Evolutionary conservation across 1,140 invertebrate genomes (phyloP).

Genomic region (Mylabris phalerata): DNA sequence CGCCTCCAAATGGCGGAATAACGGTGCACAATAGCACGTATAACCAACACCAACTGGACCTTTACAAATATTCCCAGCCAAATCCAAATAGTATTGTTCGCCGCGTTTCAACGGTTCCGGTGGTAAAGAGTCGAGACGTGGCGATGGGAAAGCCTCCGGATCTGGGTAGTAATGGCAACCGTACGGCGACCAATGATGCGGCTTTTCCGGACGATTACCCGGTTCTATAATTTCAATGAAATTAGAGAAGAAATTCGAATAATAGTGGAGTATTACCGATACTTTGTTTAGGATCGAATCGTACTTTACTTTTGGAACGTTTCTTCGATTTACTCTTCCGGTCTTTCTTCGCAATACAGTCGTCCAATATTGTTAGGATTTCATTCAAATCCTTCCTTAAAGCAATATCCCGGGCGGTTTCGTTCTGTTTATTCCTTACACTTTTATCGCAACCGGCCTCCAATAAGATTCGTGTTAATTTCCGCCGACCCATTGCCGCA

Average conservation of each 20-base stretch:
- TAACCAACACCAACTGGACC: slow-evolving; percentile 85
- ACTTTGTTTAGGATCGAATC: slow-evolving; percentile 37
- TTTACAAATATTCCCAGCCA: slow-evolving; percentile 94
- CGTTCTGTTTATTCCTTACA: slow-evolving; percentile 83
- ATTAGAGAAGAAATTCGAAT: neutral
- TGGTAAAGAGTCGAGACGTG: slow-evolving; percentile 76
- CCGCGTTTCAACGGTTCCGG: slow-evolving; percentile 78
- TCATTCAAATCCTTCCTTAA: slow-evolving; percentile 64
- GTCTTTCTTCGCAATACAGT: slow-evolving; percentile 42
- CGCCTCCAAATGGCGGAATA: slow-evolving; percentile 81
- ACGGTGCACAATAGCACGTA: slow-evolving; percentile 66
- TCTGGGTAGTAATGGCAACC: slow-evolving; percentile 84
- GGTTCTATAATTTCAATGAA: neutral
- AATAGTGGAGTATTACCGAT: neutral
- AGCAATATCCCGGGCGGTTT: slow-evolving; percentile 87
- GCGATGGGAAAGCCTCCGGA: slow-evolving; percentile 73
- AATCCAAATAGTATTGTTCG: slow-evolving; percentile 89
- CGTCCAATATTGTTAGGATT: slow-evolving; percentile 37
- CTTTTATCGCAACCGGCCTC: slow-evolving; percentile 76
- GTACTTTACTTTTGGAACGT: slow-evolving; percentile 40
- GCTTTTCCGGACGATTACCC: slow-evolving; percentile 36
- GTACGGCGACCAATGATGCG: slow-evolving; percentile 73
- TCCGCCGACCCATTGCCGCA: slow-evolving; percentile 85
- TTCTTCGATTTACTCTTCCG: slow-evolving; percentile 40
- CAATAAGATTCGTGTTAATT: slow-evolving; percentile 83